Conservation (phyloP, 2,888 invertebrate genomes). For the Eupeodes luniger region DNA sequence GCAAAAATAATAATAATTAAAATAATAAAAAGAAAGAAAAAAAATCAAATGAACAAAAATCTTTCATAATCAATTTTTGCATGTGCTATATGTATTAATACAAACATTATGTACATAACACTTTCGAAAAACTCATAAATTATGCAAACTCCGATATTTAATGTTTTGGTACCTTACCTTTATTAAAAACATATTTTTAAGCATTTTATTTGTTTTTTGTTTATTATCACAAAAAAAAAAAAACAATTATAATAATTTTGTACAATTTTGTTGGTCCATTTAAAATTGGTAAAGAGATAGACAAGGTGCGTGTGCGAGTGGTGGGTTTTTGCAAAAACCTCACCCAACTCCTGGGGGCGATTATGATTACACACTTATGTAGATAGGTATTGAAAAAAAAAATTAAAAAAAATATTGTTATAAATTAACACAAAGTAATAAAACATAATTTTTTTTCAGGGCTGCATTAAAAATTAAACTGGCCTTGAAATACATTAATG, state of each 20-base stretch:
- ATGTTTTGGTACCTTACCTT: too few relatives aligned
- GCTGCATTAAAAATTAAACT: not conserved
- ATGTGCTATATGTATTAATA: conserved; percentile 8
- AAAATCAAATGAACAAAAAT: not conserved
- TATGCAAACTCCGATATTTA: conserved; percentile 11
- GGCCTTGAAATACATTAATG: not conserved
- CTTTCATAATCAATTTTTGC: conserved; percentile 32
- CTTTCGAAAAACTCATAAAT: conserved; percentile 20
- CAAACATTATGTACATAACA: not conserved
- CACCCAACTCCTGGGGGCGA: conserved; percentile 12
- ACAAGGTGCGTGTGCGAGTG: conserved; percentile 1
- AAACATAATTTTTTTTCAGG: not conserved
- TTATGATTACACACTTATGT: not conserved
- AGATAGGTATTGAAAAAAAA: not conserved
- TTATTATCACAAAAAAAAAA: not conserved
- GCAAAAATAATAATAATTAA: conserved; percentile 14
- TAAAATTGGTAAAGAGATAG: not conserved
- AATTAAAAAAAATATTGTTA: not conserved
- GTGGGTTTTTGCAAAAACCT: not conserved
- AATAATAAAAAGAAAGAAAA: not conserved
- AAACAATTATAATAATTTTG: not conserved
- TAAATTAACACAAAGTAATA: not conserved
- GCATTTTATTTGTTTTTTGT: not conserved
- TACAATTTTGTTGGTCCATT: conserved; percentile 8
- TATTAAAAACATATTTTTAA: conserved; percentile 12